phyloP scores from a whole-genome alignment of 64 coral and sea anemone species.

The Acropora yongei region DNA sequence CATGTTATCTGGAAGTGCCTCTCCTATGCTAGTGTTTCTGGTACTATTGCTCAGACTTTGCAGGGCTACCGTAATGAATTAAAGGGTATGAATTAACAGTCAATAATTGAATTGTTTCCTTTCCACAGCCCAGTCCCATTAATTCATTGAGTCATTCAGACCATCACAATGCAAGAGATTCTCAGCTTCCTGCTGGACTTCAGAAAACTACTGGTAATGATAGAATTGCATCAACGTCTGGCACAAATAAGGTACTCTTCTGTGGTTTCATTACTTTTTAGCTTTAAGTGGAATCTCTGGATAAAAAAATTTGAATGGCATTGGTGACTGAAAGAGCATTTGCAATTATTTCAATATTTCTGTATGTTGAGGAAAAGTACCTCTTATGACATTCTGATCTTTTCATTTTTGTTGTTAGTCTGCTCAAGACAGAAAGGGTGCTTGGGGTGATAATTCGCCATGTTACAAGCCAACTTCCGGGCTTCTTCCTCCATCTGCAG shows the following conservation, averaged over 20 bases:
- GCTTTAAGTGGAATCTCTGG: background rate
- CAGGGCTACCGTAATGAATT: no score
- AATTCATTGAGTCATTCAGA: conserved; percentile 70
- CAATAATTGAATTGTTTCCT: background rate
- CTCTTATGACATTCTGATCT: no score
- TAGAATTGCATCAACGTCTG: conserved; percentile 47
- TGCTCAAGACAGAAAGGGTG: conserved; percentile 74
- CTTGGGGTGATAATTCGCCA: conserved; percentile 63
- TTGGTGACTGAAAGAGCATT: no score
- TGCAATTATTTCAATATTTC: background rate
- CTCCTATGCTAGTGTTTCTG: no score
- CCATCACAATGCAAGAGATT: conserved; percentile 54
- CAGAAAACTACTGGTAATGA: conserved; percentile 32
- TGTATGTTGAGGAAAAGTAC: no score
- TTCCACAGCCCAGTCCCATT: conserved; percentile 60
- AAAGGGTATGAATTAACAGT: no score
- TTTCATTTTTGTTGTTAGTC: conserved; percentile 30
- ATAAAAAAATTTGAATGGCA: background rate
- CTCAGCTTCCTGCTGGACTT: conserved; percentile 48
- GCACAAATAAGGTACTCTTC: conserved; percentile 67
- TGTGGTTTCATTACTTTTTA: background rate
- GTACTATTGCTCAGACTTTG: no score
- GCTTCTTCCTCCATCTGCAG: conserved; percentile 62
- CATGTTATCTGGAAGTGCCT: no score
- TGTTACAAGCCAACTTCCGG: conserved; percentile 20